A percentile compares a stretch with the other conserved stretches of the same genome.
These are phyloP conservation scores for Rallus crepitans DNA, from an alignment of 2,797 vertebrate species.

Conservation along the genomic window DNA sequence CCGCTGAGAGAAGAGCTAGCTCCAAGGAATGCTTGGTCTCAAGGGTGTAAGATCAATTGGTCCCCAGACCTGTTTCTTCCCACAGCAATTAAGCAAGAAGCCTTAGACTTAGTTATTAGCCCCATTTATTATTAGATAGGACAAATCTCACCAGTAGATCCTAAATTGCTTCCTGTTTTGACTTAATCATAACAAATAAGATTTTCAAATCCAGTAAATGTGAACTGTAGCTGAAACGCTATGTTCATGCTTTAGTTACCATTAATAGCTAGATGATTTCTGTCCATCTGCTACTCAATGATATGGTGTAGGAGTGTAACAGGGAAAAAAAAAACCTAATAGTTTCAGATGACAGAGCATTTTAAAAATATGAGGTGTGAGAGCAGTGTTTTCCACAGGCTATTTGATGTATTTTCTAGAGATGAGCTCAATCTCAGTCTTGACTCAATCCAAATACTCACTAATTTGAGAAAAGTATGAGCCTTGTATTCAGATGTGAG, in stretches of 20 bases:
- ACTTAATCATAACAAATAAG: not conserved
- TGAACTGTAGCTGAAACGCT: not conserved
- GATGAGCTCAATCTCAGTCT: slow-evolving; percentile 49
- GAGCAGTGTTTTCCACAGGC: slow-evolving; percentile 17
- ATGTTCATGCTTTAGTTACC: not conserved
- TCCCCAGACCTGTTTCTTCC: not conserved
- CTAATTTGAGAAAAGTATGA: slow-evolving; percentile 66
- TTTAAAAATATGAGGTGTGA: slow-evolving; percentile 27
- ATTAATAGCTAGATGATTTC: not conserved
- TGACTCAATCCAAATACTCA: slow-evolving; percentile 43
- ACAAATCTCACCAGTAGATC: not conserved
- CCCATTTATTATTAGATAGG: not conserved
- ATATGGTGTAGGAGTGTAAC: not conserved
- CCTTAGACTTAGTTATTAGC: not conserved
- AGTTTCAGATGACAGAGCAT: not conserved
- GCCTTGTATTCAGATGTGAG: slow-evolving; percentile 66
- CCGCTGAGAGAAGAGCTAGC: not conserved
- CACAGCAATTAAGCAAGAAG: not conserved
- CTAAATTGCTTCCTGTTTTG: not conserved
- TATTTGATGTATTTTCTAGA: slow-evolving; percentile 49
- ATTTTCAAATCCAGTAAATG: not conserved
- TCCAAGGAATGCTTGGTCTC: not conserved
- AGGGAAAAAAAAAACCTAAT: not conserved
- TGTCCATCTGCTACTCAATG: not conserved
- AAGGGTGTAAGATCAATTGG: not conserved